Evolutionary conservation across 2,888 invertebrate genomes (phyloP), one percentile per base, ranked within the genome.

Genomic region (Amphipyra berbera): DNA sequence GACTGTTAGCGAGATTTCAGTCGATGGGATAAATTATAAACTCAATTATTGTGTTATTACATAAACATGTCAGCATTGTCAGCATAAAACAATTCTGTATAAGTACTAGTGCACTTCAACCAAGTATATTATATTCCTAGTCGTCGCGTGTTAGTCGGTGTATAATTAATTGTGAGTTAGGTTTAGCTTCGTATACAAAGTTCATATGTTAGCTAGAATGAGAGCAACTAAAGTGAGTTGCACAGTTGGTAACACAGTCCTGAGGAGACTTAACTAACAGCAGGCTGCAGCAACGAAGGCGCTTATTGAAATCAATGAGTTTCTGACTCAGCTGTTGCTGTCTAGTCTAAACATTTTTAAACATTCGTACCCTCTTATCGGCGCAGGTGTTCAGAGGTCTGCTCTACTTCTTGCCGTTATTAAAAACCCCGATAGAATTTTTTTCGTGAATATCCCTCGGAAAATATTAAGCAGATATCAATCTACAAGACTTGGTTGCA

Each of bases 91-190:
- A 59, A 66, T 61, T 71, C 41, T 40, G 48, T 55, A 47, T 54
- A 45, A 54, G 61, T 57, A 64, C 48, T 64, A 48, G 48, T 64
- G 63, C 61, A 76, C 56, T 78, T 59, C 55, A 78, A 67, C 48
- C 33, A 59, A 76, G 63, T 78, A 60, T 71, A 67, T 67, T 63
- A 64, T 72, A 61, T 78, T 72, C 50, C 35, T 58, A 60, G 62
- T 56, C 50, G 56, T 67, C 57, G 67, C 61, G 63, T 67, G 71
- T 60, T 68, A 62, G 62, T 58, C 37, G 41, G 21, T 38, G 60
- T 44, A 58, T 76, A 71, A 78, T 76, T 72, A 76, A 73, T 76
- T 60, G 55, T 62, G 63, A 61, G 64, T 57, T 66, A 63, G 64
- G 53, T 79, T 66, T 46, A 55, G 63, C 61, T 75, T 59, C 48